phyloP scores from a whole-genome alignment of 2,888 invertebrate species.

The Acrobasis suavella region DNA sequence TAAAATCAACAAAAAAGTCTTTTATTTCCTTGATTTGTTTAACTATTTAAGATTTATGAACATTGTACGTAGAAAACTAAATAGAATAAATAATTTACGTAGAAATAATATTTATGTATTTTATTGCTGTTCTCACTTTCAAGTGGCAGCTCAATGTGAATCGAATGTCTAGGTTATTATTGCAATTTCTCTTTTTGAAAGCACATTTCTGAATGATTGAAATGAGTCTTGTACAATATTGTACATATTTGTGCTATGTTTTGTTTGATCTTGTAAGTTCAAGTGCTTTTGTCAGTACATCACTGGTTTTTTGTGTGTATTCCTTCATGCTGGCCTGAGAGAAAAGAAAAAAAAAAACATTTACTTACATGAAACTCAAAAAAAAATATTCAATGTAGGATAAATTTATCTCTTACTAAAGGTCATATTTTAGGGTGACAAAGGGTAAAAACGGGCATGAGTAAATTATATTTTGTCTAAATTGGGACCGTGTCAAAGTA shows the following conservation, averaged over 20 bases:
- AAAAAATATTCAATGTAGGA: too few relatives aligned
- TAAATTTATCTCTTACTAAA: too few relatives aligned
- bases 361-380: too few relatives aligned
- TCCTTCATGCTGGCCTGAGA: too few relatives aligned
- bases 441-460: too few relatives aligned
- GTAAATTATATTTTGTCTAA: too few relatives aligned
- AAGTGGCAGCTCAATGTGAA: not conserved
- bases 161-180: constrained; percentile 2
- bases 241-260: not conserved
- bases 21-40: too few relatives aligned
- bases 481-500: too few relatives aligned
- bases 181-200: not conserved
- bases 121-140: constrained; percentile 2
- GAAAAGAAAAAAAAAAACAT: too few relatives aligned
- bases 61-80: not conserved
- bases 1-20: too few relatives aligned
- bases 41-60: not conserved
- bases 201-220: not conserved
- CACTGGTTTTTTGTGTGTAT: too few relatives aligned
- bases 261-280: not conserved
- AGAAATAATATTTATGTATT: not conserved
- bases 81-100: not conserved
- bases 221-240: not conserved
- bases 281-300: not conserved
- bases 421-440: too few relatives aligned